A percentile compares a stretch with the other conserved stretches of the same genome.
Conservation (phyloP, 2,797 vertebrate genomes). For the Propithecus perrieri region DNA sequence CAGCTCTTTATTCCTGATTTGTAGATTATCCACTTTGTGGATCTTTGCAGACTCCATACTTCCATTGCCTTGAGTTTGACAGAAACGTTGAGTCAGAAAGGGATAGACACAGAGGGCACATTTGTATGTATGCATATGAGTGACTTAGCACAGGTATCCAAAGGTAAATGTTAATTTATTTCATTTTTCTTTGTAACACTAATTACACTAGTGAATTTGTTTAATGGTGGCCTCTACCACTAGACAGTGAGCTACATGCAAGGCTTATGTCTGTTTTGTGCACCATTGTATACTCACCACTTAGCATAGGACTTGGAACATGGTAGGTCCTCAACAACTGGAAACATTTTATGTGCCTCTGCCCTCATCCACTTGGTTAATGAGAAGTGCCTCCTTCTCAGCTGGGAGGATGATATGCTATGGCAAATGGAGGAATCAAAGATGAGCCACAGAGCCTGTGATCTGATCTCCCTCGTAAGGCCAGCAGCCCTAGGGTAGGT, state of each 20-base stretch:
- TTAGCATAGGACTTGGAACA: background rate
- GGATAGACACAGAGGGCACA: background rate
- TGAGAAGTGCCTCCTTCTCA: background rate
- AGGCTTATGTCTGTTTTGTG: background rate
- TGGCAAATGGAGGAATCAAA: background rate
- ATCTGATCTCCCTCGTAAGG: slow-evolving; percentile 31
- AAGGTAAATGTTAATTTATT: slow-evolving; percentile 31
- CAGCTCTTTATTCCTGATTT: slow-evolving; percentile 1
- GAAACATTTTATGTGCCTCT: background rate
- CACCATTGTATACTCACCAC: background rate
- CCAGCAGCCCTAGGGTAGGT: slow-evolving; percentile 22
- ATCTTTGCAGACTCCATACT: background rate
- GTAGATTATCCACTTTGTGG: background rate
- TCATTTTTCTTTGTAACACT: slow-evolving; percentile 6
- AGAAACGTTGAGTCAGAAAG: slow-evolving; percentile 5
- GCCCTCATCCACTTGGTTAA: background rate
- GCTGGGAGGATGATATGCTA: background rate
- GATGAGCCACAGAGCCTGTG: slow-evolving; percentile 19
- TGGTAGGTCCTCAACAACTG: background rate
- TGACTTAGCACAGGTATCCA: background rate
- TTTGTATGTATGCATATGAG: background rate
- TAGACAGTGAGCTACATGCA: background rate
- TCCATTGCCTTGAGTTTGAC: background rate
- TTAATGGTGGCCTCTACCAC: background rate
- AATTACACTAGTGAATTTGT: slow-evolving; percentile 11